Evolutionary conservation across 1,140 invertebrate genomes (phyloP).

Genomic region (Drosophila ananassae): DNA sequence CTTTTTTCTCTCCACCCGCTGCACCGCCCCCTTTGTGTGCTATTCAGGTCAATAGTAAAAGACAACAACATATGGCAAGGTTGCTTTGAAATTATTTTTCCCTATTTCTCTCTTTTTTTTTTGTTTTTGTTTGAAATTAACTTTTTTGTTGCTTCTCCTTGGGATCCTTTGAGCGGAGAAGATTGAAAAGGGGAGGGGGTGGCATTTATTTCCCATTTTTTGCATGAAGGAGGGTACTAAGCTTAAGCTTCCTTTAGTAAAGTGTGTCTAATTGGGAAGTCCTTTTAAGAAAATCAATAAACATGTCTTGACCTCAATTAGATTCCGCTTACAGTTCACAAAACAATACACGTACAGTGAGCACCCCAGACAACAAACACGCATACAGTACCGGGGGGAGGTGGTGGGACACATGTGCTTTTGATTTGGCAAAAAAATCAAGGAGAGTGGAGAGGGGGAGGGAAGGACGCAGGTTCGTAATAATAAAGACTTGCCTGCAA

Average conservation of each 20-base stretch:
- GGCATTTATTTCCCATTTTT: conserved; percentile 31
- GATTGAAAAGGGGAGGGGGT: conserved; percentile 12
- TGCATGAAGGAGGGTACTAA: conserved; percentile 8
- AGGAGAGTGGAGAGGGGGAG: conserved; percentile 9
- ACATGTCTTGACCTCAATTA: conserved; percentile 82
- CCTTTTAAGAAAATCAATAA: conserved; percentile 82
- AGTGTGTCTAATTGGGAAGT: conserved; percentile 81
- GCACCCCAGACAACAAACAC: conserved; percentile 73
- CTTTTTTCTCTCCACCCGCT: conserved; percentile 3
- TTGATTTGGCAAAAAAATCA: conserved; percentile 60
- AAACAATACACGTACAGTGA: conserved; percentile 70
- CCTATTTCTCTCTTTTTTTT: not conserved
- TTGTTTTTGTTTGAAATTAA: conserved; percentile 57
- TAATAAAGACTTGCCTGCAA: conserved; percentile 65
- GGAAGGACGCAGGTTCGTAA: conserved; percentile 35
- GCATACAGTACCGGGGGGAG: conserved; percentile 22
- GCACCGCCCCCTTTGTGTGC: not conserved
- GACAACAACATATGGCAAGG: conserved; percentile 79
- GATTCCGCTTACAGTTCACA: conserved; percentile 80
- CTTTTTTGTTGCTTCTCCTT: conserved; percentile 51
- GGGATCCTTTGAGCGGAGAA: conserved; percentile 1
- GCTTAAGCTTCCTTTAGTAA: conserved; percentile 43
- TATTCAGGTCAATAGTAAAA: conserved; percentile 79
- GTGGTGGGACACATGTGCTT: conserved; percentile 62
- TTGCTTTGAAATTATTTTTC: conserved; percentile 74